These are phyloP conservation scores for Nomada fucata DNA, from an alignment of 2,888 invertebrate species.

Conservation along the genomic window DNA sequence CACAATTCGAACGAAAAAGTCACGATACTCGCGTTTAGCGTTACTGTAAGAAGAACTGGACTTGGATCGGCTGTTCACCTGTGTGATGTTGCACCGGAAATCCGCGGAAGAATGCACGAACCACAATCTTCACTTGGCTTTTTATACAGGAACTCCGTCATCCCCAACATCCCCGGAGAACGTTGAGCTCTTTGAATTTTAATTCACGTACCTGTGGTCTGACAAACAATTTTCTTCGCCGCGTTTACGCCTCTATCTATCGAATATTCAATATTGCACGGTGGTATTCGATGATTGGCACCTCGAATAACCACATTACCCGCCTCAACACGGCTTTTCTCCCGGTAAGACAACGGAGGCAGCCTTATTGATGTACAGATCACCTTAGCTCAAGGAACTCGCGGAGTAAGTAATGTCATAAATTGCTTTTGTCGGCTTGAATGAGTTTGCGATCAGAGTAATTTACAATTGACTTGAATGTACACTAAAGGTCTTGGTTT, in stretches of 20 bases:
- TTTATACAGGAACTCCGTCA: constrained; percentile 67
- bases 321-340: constrained; percentile 13
- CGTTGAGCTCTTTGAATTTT: constrained; percentile 73
- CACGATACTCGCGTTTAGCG: background rate
- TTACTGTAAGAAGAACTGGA: background rate
- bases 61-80: constrained; percentile 44
- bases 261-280: constrained; percentile 72
- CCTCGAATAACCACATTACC: constrained; percentile 70
- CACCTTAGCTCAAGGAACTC: background rate
- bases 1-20: too few species aligned
- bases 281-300: constrained; percentile 73
- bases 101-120: constrained; percentile 50
- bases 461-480: background rate
- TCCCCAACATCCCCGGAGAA: constrained; percentile 47
- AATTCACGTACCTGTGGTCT: constrained; percentile 66
- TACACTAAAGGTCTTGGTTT: too few species aligned
- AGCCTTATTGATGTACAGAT: background rate
- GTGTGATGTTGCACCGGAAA: constrained; percentile 45
- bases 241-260: constrained; percentile 33
- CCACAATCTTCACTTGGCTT: constrained; percentile 53
- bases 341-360: constrained; percentile 8
- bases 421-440: constrained; percentile 1
- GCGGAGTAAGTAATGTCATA: background rate
- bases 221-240: constrained; percentile 76
- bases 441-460: background rate